Evolutionary conservation across 1,140 invertebrate species (phyloP).

Genomic region (Atta cephalotes): DNA sequence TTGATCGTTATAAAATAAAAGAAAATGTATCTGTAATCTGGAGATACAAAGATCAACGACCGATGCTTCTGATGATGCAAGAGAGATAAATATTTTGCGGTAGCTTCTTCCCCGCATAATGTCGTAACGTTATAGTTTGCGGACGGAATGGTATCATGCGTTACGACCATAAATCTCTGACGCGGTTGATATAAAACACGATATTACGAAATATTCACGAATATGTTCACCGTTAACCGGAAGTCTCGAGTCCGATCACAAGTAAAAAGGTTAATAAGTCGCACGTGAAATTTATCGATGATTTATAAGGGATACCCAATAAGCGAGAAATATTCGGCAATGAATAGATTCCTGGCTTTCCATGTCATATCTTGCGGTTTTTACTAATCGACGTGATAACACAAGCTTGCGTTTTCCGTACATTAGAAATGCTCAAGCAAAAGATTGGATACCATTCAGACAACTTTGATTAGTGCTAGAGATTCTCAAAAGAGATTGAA

Average conservation of each 20-base stretch:
- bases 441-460: too few relatives aligned
- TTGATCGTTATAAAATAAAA: background rate
- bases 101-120: background rate
- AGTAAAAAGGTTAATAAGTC: conserved; percentile 44
- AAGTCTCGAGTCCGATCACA: conserved; percentile 21
- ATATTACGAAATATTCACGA: conserved; percentile 41
- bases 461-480: too few relatives aligned
- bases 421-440: too few relatives aligned
- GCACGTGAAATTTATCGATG: conserved; percentile 35
- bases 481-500: too few relatives aligned
- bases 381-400: conserved; percentile 2
- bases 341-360: background rate
- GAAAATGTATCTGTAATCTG: background rate
- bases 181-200: conserved; percentile 42
- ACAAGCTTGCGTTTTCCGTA: background rate
- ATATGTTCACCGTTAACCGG: conserved; percentile 52
- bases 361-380: conserved; percentile 23
- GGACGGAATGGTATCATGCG: background rate
- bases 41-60: background rate
- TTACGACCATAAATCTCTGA: conserved; percentile 19
- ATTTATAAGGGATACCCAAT: conserved; percentile 23
- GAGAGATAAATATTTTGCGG: conserved; percentile 24
- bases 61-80: background rate
- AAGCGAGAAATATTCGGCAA: background rate
- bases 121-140: conserved; percentile 20